A percentile compares a stretch with the other conserved stretches of the same genome.
Conservation (phyloP, 2,888 invertebrate species). For the Hermaeophaga mercurialis region DNA sequence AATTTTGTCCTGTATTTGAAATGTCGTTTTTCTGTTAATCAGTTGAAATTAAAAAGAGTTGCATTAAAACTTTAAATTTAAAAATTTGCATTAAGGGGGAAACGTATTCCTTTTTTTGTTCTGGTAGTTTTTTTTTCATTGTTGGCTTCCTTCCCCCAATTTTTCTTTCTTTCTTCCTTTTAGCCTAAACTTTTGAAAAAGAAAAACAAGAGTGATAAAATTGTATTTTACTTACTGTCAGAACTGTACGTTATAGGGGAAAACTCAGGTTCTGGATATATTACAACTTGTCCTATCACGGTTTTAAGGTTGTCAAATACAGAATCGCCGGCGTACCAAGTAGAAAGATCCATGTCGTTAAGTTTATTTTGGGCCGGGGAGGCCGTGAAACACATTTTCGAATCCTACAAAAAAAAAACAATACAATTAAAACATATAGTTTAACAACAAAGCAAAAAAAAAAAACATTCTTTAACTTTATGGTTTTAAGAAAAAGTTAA, state of each 20-base stretch:
- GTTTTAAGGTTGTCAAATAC: constrained; percentile 78
- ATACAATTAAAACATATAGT: not conserved
- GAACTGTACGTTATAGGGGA: constrained; percentile 66
- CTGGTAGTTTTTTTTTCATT: no score
- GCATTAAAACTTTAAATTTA: no score
- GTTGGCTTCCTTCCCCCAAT: no score
- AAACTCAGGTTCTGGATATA: constrained; percentile 63
- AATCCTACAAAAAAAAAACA: constrained; percentile 45
- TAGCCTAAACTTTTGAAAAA: no score
- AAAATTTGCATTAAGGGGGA: no score
- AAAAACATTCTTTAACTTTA: not conserved
- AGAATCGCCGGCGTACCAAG: constrained; percentile 76
- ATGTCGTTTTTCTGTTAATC: no score
- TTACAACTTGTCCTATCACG: constrained; percentile 67
- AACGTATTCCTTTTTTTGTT: no score
- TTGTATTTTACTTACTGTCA: constrained; percentile 69
- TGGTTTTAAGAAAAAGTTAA: not conserved
- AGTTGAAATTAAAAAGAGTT: no score
- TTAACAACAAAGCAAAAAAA: not conserved
- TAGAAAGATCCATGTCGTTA: constrained; percentile 63
- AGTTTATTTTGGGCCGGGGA: constrained; percentile 45
- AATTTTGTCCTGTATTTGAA: no score
- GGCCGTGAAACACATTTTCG: constrained; percentile 59
- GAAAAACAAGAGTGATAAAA: no score
- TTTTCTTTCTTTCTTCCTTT: no score